A percentile compares a stretch with the other conserved stretches of the same genome.
phyloP scores from a whole-genome alignment of 2,797 vertebrate genomes.

The Peromyscus eremicus region DNA sequence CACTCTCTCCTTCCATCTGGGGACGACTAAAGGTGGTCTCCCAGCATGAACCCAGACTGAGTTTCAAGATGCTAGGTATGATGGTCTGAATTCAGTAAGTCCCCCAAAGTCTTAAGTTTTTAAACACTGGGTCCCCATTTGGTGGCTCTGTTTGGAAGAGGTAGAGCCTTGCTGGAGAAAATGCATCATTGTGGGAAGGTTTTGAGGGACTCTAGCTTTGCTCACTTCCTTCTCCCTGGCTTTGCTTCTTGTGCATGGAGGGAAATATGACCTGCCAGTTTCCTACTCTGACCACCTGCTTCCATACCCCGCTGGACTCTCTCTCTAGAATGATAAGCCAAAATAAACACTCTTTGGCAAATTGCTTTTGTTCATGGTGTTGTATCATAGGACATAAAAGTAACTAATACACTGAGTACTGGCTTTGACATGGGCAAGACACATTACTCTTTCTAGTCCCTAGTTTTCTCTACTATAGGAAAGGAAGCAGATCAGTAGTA shows the following conservation, averaged over 20 bases:
- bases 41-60: not conserved
- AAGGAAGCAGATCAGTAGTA: not conserved
- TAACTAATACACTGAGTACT: not conserved
- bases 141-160: not conserved
- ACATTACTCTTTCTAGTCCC: not conserved
- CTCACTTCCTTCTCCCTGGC: not conserved
- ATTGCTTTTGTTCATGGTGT: not conserved
- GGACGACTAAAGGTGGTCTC: not conserved
- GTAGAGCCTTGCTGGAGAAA: not conserved
- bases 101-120: not conserved
- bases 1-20: not conserved
- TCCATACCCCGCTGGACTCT: not conserved
- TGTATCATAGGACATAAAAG: not conserved
- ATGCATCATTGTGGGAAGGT: not conserved
- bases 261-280: not conserved
- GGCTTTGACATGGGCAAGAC: not conserved
- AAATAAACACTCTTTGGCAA: not conserved
- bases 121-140: not conserved
- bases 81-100: not conserved
- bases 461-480: slow-evolving; percentile 1
- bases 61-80: not conserved
- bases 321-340: not conserved
- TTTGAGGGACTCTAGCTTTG: not conserved
- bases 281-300: not conserved
- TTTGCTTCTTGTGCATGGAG: not conserved